Percentiles rank a stretch among this genome's conserved stretches.
These are phyloP conservation scores for Episyrphus balteatus DNA, from an alignment of 1,140 invertebrate genomes.

Conservation along the genomic window DNA sequence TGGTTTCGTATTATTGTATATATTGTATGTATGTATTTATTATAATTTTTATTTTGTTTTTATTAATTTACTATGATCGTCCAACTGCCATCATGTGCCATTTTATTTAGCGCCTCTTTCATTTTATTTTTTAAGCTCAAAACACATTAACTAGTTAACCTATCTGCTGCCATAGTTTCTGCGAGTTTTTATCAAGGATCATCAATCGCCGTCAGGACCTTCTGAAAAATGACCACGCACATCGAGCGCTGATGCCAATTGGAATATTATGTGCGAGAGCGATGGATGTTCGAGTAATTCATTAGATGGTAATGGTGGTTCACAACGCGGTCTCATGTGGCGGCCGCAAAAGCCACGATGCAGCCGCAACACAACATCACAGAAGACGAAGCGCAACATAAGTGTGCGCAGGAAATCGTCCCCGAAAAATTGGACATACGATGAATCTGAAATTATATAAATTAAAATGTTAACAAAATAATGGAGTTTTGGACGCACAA, in stretches of 20 bases:
- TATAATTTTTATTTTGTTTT: too few relatives aligned
- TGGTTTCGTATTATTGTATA: too few relatives aligned
- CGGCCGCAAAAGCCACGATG: conserved; percentile 73
- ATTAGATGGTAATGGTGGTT: conserved; percentile 74
- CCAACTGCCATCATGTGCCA: too few relatives aligned
- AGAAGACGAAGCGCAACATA: conserved; percentile 84
- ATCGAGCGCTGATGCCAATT: conserved; percentile 71
- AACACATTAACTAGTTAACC: too few relatives aligned
- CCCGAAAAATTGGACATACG: conserved; percentile 79
- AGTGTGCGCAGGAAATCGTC: conserved; percentile 87
- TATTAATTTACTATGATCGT: too few relatives aligned
- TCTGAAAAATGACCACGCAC: conserved; percentile 64
- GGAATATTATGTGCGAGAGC: conserved; percentile 68
- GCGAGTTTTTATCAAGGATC: conserved; percentile 17
- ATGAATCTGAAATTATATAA: conserved; percentile 47
- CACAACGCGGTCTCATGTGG: conserved; percentile 71
- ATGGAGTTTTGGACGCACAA: too few relatives aligned
- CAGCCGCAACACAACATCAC: conserved; percentile 74
- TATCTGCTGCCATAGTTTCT: too few relatives aligned
- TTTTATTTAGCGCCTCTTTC: too few relatives aligned
- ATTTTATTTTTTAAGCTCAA: too few relatives aligned
- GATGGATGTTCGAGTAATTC: conserved; percentile 82
- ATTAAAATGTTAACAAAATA: too few relatives aligned
- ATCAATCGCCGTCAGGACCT: conserved; percentile 59
- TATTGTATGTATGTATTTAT: too few relatives aligned